Base-by-base conservation (phyloP, 2,113 vertebrate genomes). In the Procavia capensis region DNA sequence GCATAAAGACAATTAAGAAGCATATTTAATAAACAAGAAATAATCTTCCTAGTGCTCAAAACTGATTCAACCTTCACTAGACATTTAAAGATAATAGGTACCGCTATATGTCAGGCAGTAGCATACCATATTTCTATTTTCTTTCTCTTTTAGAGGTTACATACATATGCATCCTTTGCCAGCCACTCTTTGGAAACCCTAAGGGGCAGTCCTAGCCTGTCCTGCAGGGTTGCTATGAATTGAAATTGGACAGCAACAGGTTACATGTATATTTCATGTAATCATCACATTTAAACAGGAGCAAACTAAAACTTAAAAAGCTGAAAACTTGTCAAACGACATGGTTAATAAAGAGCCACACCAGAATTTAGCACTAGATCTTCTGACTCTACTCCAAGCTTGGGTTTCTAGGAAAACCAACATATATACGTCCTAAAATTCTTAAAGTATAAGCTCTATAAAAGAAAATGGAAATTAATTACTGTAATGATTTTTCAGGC, bases 221-320 rank as follows among this genome's bases (percentile, higher is more conserved):
- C 50, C 50, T 54, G 4, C 14, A 54, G 50, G 50, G 50, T 54
- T 16, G 50, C 50, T 54, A 54, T 54, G 14, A 54, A 16, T 54
- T 16, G 17, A 16, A 54, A 54, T 13, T 54, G 50, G 14, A 54
- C 10, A 54, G 50, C 50, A 54, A 54, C 50, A 54, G 50, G 14
- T 27, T 36, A 83, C 25, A 5, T 43, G 11, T 78, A 29, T 41
- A 36, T 84, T 81, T 66, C 63, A 85, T 78, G 79, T 79, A 63
- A 79, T 95, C 17, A 80, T 74, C 29, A 81, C 22, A 6, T 50
- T 90, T 66, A 54, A 54, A 54, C 11, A 92, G 57, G 64, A 22
- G 79, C 25, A 93, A 90, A 81, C 31, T 81, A 20, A 90, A 66
- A 86, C 34, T 86, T 68, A 75, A 39, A 68, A 59, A 88, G 25